Evolutionary conservation across 2,797 vertebrate species (phyloP), one percentile per base, ranked within the genome.

Genomic region (Oreochromis mossambicus): DNA sequence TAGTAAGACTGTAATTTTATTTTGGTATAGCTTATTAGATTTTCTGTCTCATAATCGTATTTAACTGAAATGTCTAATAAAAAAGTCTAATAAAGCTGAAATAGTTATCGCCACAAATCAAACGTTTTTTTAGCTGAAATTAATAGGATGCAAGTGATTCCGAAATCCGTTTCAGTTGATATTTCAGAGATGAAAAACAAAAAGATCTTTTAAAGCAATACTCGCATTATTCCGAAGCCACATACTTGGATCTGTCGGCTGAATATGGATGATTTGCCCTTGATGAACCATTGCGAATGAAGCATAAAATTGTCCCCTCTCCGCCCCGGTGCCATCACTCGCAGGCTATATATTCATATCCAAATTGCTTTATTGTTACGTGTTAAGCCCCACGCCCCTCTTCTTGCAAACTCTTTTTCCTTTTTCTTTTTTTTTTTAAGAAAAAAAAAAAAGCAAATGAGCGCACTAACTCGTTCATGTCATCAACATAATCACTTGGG

Each of bases 401-500:
- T 36, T 50, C 94, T 91, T 76, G 58, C 70, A 84, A 91, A 68
- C 15, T 75, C 85, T 78, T 79, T 63, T 50, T 5, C 15, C 43
- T 21, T 66, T 38, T 21, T 2, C 15, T 29, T 32, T 38, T 24
- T 24, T 26, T 61, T 70, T 17, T 15, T 52, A 79, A 3, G 10
- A 6, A 26, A 68, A n/a, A 36, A 3, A 5, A 7, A 3, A 5
- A 7, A 48, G 79, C 87, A 89, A 94, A 96, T 91, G 91, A 94
- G 92, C 94, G 90, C 93, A 93, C 89, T 92, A 92, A 94, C 94
- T 94, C 91, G 90, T 93, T 92, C 91, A 91, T 96, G 94, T 94
- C 94, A 94, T 96, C 96, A 92, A 92, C 93, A 94, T 94, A 96
- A 96, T 96, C 96, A 93, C 94, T 95, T 88, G 91, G 95, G 95